Percentiles rank a stretch among this genome's conserved stretches.
phyloP scores from a whole-genome alignment of 2,888 invertebrate genomes.

The Polydrusus pterygomalis region DNA sequence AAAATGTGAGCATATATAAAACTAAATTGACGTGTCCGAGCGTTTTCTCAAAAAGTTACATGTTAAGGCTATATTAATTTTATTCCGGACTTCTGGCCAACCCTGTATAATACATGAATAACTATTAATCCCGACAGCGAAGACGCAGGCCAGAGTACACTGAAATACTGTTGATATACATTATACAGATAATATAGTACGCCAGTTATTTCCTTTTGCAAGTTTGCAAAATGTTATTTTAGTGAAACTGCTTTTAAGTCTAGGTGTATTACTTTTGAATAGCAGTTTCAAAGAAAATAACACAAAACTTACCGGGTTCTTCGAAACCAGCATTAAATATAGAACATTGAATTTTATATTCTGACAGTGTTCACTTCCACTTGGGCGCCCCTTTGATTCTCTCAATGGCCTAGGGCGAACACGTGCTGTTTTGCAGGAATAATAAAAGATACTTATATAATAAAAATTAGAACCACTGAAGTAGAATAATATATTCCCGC shows the following conservation, averaged over 20 bases:
- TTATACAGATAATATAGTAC: too few relatives aligned
- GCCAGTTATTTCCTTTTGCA: too few relatives aligned
- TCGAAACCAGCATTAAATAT: neutral
- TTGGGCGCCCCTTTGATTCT: neutral
- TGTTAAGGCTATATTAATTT: too few relatives aligned
- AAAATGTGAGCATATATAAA: too few relatives aligned
- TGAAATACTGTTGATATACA: too few relatives aligned
- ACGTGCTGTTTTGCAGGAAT: neutral
- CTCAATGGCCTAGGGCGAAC: neutral
- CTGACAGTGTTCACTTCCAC: constrained; percentile 4
- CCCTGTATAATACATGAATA: too few relatives aligned
- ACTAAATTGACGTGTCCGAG: too few relatives aligned
- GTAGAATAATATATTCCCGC: neutral
- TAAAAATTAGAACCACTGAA: neutral
- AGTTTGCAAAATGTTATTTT: too few relatives aligned
- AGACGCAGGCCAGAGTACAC: too few relatives aligned
- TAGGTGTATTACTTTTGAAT: neutral
- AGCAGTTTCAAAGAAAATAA: neutral
- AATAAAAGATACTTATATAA: neutral
- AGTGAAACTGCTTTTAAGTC: neutral
- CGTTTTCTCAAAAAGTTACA: too few relatives aligned
- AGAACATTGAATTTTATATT: constrained; percentile 2
- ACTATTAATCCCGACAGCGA: too few relatives aligned
- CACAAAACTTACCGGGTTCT: neutral
- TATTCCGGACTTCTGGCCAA: too few relatives aligned